Conservation (phyloP, 2,888 invertebrate species). For the Carterocephalus palaemon region DNA sequence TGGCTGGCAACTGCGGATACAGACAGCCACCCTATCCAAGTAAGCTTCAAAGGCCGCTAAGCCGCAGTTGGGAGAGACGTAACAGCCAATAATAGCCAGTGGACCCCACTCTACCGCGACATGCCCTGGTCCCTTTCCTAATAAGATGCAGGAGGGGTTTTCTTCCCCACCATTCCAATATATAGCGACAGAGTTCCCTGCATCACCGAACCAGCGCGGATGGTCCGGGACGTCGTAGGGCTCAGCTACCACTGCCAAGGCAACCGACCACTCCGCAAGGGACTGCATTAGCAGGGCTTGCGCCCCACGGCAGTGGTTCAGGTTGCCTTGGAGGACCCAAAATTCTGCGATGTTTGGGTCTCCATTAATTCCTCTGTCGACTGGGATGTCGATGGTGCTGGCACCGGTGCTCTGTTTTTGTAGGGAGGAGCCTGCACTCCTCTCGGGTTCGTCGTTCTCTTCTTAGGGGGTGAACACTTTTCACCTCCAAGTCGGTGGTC, state of each 20-base stretch:
- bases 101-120: no score
- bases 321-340: background rate
- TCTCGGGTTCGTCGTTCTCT: no score
- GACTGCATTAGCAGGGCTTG: background rate
- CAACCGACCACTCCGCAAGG: background rate
- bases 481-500: no score
- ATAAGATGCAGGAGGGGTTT: no score
- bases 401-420: no score
- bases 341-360: no score
- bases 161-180: no score
- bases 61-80: constrained; percentile 25
- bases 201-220: constrained; percentile 23
- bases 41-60: constrained; percentile 16
- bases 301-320: background rate
- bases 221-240: constrained; percentile 27
- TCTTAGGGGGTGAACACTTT: no score
- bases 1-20: constrained; percentile 10
- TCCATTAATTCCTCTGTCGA: no score
- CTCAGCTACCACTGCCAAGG: constrained; percentile 22
- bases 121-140: no score
- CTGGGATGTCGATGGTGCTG: no score
- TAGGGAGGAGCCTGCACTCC: no score
- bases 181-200: constrained; percentile 17
- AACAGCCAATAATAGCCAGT: constrained; percentile 21
- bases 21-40: constrained; percentile 12